These are phyloP conservation scores for Neoaliturus tenellus DNA, from an alignment of 2,888 invertebrate species.

Conservation along the genomic window DNA sequence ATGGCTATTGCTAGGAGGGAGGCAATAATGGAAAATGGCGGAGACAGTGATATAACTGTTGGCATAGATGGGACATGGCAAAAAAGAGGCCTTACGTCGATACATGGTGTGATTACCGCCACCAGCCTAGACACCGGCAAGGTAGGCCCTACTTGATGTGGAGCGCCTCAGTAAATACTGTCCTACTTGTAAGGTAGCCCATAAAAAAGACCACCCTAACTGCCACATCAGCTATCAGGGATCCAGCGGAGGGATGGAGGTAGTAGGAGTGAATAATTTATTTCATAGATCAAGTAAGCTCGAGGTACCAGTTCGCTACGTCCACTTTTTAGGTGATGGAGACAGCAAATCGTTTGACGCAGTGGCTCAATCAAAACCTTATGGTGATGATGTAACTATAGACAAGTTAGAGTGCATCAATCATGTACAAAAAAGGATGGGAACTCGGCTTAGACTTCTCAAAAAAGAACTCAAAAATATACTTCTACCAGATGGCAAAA, in stretches of 20 bases:
- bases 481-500: conserved; percentile 34
- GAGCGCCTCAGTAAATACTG: background rate
- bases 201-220: conserved; percentile 11
- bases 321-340: conserved; percentile 38
- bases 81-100: background rate
- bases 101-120: background rate
- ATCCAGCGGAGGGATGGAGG: conserved; percentile 2
- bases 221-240: background rate
- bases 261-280: background rate
- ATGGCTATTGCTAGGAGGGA: conserved; percentile 17
- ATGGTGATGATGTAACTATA: conserved; percentile 1
- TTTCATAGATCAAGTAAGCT: background rate
- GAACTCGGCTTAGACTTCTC: background rate
- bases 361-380: background rate
- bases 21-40: conserved; percentile 50
- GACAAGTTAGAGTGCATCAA: conserved; percentile 18
- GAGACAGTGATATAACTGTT: conserved; percentile 25
- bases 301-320: background rate
- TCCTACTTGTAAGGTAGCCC: background rate
- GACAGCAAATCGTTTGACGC: background rate
- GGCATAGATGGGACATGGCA: conserved; percentile 36
- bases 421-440: conserved; percentile 37
- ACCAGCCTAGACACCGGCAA: background rate
- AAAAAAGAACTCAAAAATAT: background rate
- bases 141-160: conserved; percentile 18